Conservation (phyloP, 2,888 invertebrate genomes). For the Gisinianus flammeolus region DNA sequence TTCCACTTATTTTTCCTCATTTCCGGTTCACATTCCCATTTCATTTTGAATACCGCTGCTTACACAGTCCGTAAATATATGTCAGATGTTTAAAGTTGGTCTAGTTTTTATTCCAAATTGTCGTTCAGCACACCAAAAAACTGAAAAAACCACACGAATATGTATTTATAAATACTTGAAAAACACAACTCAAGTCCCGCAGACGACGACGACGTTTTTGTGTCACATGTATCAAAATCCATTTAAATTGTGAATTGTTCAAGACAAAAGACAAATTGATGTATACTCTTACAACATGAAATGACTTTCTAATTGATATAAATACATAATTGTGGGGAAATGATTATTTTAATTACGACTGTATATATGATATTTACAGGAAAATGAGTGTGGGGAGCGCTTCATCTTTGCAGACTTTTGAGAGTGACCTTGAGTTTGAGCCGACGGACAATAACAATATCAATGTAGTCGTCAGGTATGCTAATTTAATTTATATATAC, state of each 20-base stretch:
- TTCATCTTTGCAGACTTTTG: slow-evolving; percentile 58
- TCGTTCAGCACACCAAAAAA: not conserved
- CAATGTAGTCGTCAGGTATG: slow-evolving; percentile 83
- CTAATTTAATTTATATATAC: not conserved
- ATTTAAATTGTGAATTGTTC: too few species aligned
- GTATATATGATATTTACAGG: too few species aligned
- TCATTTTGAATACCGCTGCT: too few species aligned
- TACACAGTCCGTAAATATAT: too few species aligned
- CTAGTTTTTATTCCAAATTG: not conserved
- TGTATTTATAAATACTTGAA: not conserved
- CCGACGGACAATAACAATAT: slow-evolving; percentile 72
- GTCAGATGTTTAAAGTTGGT: not conserved
- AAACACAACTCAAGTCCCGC: not conserved
- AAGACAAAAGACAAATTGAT: too few species aligned
- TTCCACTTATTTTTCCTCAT: too few species aligned
- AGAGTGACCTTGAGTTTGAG: slow-evolving; percentile 55
- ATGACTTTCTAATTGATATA: too few species aligned
- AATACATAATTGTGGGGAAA: too few species aligned
- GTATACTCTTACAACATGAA: too few species aligned
- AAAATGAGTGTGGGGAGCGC: slow-evolving; percentile 58
- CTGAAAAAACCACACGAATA: not conserved
- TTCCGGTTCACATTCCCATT: too few species aligned
- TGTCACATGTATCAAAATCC: not conserved
- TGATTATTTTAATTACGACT: too few species aligned
- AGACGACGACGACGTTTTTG: not conserved